phyloP scores from a whole-genome alignment of 2,797 vertebrate species.

The Gouania willdenowi region DNA sequence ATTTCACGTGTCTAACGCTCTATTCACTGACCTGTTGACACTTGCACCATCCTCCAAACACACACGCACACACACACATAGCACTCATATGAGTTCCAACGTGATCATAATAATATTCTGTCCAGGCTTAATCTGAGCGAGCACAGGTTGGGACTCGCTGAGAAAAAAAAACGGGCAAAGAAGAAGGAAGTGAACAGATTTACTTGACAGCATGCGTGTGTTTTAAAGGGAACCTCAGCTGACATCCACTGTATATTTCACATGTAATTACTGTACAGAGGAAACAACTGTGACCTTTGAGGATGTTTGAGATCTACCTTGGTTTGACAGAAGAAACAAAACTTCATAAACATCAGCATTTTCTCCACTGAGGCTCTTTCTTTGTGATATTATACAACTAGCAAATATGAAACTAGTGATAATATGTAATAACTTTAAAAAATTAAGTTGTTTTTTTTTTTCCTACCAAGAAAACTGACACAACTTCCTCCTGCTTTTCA shows the following conservation, averaged over 20 bases:
- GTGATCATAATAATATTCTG: conserved; percentile 39
- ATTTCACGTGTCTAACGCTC: conserved; percentile 35
- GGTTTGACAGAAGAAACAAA: conserved; percentile 5
- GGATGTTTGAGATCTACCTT: conserved; percentile 1
- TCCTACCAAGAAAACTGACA: too few species aligned
- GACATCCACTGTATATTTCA: not conserved
- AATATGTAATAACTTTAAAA: too few species aligned
- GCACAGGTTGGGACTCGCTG: conserved; percentile 18
- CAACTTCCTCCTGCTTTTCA: too few species aligned
- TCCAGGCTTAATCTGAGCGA: conserved; percentile 27
- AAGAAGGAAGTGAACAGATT: not conserved
- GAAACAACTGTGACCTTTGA: not conserved
- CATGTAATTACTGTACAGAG: conserved; percentile 9
- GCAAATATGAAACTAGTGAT: too few species aligned
- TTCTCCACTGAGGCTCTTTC: not conserved
- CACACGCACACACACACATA: conserved; percentile 1
- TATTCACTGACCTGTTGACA: conserved; percentile 52
- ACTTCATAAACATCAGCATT: not conserved
- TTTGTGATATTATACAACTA: not conserved
- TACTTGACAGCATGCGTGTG: too few species aligned
- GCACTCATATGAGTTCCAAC: conserved; percentile 10
- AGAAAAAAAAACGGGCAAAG: conserved; percentile 2
- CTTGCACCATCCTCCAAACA: conserved; percentile 16
- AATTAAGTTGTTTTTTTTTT: too few species aligned
- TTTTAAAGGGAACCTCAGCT: not conserved